Percentiles rank a stretch among this genome's conserved stretches.
Conservation (phyloP, 2,797 vertebrate species). For the Phylloscopus collybita region DNA sequence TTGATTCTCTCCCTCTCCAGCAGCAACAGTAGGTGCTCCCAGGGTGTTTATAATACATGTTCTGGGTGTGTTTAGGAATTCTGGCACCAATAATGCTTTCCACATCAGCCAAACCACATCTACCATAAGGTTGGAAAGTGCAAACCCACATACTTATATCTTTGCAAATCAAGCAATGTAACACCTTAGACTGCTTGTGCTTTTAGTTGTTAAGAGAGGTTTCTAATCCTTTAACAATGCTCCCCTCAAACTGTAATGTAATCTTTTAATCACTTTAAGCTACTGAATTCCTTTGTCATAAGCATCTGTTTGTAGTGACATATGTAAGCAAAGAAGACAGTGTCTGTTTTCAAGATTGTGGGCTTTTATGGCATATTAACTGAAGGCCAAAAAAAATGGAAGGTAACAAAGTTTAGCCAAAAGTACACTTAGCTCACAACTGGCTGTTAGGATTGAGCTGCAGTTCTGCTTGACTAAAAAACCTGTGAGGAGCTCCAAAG, state of each 20-base stretch:
- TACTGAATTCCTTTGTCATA: conserved; percentile 25
- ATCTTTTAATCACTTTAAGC: conserved; percentile 49
- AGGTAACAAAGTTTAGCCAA: not conserved
- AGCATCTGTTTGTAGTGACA: conserved; percentile 28
- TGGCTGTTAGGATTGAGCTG: not conserved
- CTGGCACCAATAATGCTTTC: not conserved
- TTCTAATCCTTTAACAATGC: conserved; percentile 46
- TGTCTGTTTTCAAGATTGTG: not conserved
- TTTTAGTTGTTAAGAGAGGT: conserved; percentile 13
- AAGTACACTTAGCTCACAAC: not conserved
- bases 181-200: not conserved
- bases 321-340: not conserved
- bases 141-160: not conserved
- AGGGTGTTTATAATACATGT: not conserved
- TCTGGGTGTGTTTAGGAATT: conserved; percentile 5
- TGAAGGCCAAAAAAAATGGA: accelerated
- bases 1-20: not conserved
- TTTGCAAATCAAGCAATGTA: not conserved
- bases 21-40: not conserved
- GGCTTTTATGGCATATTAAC: not conserved
- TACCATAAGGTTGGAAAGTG: not conserved
- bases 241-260: conserved; percentile 30
- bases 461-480: not conserved
- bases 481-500: not conserved
- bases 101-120: not conserved